Base-by-base conservation (phyloP, 2,888 invertebrate species). In the Agrochola macilenta region DNA sequence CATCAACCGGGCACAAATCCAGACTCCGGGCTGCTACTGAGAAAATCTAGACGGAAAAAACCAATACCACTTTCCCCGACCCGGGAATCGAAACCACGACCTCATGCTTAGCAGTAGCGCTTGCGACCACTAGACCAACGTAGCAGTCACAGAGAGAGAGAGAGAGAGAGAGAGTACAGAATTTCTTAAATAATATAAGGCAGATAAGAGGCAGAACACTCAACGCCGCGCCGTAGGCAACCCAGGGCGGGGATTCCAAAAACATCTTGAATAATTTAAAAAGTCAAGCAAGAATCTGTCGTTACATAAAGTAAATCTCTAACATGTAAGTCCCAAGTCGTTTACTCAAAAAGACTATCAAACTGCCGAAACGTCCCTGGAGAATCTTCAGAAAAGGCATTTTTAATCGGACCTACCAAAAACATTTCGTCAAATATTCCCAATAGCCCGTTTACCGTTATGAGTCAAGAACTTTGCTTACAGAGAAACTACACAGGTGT, bases 371-470 rank as follows among this genome's bases (percentile, higher is more conserved):
- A 26, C 12, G 30, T 78, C 82, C 7, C 78, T 26, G 3, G 75
- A 71, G 83, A 39, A 71, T 82, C 20, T 78, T 69, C 46, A 73
- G 57, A 69, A 77, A 84, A 75, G 49, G 52, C 23, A 65, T 49
- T 49, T 60, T 60, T 72, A 35, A 65, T 66, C 12, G 35, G 23
- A 54, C 17, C 11, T 69, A 17, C 11, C 61, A 75, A 71, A 23
- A 52, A 58, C 20, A 69, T 73, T 43, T 66, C 58, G 23, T 61
- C 60, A 57, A 60, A 72, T 82, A 82, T 83, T 85, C 82, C 61
- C 75, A 75, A 75, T 57, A n/a, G 85, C 20, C 12, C 43, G 17
- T 78, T 83, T 61, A 82, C 73, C 35, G 76, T 68, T 79, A 78
- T 35, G 66, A 72, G 23, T 23, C 20, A 20, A 61, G 52, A 65